phyloP scores from a whole-genome alignment of 2,113 vertebrate genomes.

The Hyaena hyaena region DNA sequence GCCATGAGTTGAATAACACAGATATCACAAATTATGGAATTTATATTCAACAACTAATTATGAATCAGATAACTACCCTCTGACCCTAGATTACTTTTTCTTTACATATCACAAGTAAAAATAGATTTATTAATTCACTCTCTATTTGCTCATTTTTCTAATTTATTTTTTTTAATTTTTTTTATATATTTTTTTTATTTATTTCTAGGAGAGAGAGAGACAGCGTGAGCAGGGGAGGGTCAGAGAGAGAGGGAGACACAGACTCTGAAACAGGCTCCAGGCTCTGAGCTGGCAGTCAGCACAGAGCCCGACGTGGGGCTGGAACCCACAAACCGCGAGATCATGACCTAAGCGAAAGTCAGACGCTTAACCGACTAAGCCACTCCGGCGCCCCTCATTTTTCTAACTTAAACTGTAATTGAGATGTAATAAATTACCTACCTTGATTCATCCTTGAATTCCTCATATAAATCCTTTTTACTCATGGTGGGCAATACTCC shows the following conservation, averaged over 20 bases:
- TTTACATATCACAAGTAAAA: background rate
- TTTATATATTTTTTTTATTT: too few species aligned
- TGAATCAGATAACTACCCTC: background rate
- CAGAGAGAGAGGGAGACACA: too few species aligned
- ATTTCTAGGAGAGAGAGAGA: too few species aligned
- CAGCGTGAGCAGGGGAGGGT: too few species aligned
- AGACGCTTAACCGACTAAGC: too few species aligned
- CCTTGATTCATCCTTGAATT: background rate
- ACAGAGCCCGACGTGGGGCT: too few species aligned
- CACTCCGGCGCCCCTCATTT: background rate
- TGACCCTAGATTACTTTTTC: background rate
- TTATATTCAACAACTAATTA: slow-evolving; percentile 1
- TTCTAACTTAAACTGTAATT: background rate
- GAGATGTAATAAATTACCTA: background rate
- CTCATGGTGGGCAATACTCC: background rate
- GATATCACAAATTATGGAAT: background rate
- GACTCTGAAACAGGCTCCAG: too few species aligned
- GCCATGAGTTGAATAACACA: background rate
- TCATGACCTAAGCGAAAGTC: too few species aligned
- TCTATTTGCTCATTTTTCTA: background rate
- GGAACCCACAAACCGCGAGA: too few species aligned
- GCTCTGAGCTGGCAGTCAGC: too few species aligned
- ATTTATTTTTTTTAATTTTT: too few species aligned
- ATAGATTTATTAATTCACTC: background rate
- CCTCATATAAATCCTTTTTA: background rate